Conservation (phyloP, 1,140 invertebrate species). For the Mercenaria mercenaria region DNA sequence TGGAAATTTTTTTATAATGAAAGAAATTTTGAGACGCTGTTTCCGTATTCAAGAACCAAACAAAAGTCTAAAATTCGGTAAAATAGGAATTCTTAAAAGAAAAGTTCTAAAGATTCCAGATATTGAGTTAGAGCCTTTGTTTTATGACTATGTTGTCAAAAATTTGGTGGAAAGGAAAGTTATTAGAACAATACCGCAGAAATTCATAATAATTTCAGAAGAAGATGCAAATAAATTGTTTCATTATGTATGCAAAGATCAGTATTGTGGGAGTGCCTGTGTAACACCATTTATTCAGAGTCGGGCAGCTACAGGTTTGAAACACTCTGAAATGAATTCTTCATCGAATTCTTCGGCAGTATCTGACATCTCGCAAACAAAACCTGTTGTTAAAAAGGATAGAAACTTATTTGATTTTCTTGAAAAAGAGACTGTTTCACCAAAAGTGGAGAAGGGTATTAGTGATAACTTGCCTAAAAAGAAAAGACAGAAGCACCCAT, state of each 20-base stretch:
- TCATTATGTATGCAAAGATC: slow-evolving; percentile 14
- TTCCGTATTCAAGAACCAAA: slow-evolving; percentile 32
- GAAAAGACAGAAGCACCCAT: background rate
- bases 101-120: slow-evolving; percentile 5
- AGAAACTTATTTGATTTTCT: slow-evolving; percentile 24
- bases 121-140: slow-evolving; percentile 4
- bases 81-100: slow-evolving; percentile 12
- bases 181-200: background rate
- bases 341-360: background rate
- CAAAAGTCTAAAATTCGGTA: background rate
- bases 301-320: background rate
- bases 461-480: background rate
- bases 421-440: background rate
- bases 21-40: slow-evolving; percentile 34
- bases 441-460: background rate
- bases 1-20: slow-evolving; percentile 28
- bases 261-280: slow-evolving; percentile 14
- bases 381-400: background rate
- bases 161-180: slow-evolving; percentile 10
- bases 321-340: background rate
- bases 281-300: background rate
- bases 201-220: slow-evolving; percentile 26
- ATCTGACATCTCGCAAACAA: background rate
- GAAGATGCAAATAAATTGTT: slow-evolving; percentile 14
- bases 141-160: slow-evolving; percentile 22